Percentiles rank a stretch among this genome's conserved stretches.
phyloP scores from a whole-genome alignment of 2,113 vertebrate species.

The Chroicocephalus ridibundus region DNA sequence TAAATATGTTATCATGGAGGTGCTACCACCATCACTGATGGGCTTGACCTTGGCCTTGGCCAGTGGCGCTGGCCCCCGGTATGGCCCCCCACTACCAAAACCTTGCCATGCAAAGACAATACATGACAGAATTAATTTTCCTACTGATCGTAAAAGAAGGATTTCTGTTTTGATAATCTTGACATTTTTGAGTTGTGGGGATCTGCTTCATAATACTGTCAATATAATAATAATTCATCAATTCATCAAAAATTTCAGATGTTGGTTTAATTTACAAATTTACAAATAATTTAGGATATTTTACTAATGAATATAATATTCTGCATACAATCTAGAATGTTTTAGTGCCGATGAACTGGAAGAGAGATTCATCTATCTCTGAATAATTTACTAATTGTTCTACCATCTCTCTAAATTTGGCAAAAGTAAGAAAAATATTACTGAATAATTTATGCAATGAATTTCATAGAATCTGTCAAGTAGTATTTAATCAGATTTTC shows the following conservation, averaged over 20 bases:
- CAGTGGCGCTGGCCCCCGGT: neutral
- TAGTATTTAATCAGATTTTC: neutral
- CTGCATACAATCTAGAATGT: neutral
- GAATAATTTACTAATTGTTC: constrained; percentile 22
- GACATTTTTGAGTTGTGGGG: neutral
- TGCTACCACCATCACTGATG: neutral
- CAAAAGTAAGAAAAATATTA: constrained; percentile 18
- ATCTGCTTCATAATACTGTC: neutral
- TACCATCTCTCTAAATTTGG: neutral
- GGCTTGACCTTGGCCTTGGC: neutral
- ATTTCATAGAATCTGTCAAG: neutral
- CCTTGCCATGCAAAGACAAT: neutral
- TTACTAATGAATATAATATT: neutral
- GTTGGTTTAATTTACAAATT: neutral
- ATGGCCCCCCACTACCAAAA: neutral
- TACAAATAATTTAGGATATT: neutral
- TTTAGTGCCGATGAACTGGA: neutral
- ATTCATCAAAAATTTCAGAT: neutral
- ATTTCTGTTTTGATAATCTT: neutral
- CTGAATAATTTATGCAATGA: constrained; percentile 1
- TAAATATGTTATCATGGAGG: neutral
- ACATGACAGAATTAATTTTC: neutral
- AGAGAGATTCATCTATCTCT: neutral
- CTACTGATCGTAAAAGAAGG: neutral
- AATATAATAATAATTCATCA: neutral